Conservation (phyloP, 2,888 invertebrate species). For the Dynastes maya region DNA sequence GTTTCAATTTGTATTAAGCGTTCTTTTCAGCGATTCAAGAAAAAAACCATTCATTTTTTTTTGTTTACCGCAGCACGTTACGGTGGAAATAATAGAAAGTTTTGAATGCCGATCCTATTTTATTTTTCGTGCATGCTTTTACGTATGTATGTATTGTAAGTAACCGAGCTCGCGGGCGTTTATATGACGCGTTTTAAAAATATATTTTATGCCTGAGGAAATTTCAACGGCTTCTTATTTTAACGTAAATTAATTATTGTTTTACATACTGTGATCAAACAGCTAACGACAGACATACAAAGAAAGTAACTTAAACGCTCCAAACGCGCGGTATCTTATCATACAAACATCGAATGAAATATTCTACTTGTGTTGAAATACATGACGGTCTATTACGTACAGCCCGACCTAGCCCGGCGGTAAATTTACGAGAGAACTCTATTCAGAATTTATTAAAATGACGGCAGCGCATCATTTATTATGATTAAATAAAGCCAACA, state of each 20-base stretch:
- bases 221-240: constrained; percentile 35
- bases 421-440: no score
- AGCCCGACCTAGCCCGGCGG: neutral
- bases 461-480: no score
- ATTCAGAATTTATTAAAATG: no score
- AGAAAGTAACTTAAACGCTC: constrained; percentile 30
- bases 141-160: no score
- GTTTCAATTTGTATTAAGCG: no score
- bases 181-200: constrained; percentile 27
- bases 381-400: neutral
- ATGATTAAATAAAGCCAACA: no score
- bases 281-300: constrained; percentile 30
- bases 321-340: constrained; percentile 25
- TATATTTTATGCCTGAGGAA: constrained; percentile 23
- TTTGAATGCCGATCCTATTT: no score
- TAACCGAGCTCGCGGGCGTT: neutral
- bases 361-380: constrained; percentile 32
- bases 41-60: no score
- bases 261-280: constrained; percentile 35
- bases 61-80: no score
- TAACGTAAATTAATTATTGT: constrained; percentile 41
- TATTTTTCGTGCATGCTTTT: no score
- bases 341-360: constrained; percentile 36
- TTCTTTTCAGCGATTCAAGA: no score
- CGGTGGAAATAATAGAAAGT: no score